Evolutionary conservation across 2,113 vertebrate species (phyloP).

Genomic region (Astur gentilis): DNA sequence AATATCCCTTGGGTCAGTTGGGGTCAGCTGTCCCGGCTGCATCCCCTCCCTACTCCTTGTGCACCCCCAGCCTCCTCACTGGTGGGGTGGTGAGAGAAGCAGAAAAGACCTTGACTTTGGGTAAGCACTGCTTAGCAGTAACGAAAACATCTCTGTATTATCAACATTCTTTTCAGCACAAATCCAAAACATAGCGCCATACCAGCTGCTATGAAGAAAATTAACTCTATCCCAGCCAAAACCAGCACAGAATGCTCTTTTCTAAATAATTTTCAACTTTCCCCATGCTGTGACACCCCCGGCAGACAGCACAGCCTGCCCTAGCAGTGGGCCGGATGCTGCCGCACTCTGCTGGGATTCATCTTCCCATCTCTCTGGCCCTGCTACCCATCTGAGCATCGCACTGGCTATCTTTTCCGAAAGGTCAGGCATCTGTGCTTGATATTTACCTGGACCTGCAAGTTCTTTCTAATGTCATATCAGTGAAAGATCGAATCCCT

Average conservation of each 20-base stretch:
- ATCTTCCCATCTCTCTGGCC: neutral
- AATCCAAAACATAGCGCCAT: too few relatives aligned
- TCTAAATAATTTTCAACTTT: neutral
- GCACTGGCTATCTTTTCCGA: neutral
- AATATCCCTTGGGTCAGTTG: too few relatives aligned
- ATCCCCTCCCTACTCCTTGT: too few relatives aligned
- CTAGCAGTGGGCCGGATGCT: rapidly evolving
- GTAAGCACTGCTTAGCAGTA: too few relatives aligned
- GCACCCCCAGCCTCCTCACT: too few relatives aligned
- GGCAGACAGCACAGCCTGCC: neutral
- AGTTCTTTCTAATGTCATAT: neutral
- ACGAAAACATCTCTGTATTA: too few relatives aligned
- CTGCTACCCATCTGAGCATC: neutral
- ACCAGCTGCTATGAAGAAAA: too few relatives aligned
- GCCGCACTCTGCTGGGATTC: rapidly evolving
- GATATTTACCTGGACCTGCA: neutral
- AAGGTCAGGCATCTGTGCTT: neutral
- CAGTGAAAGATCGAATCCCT: neutral
- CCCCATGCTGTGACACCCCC: rapidly evolving
- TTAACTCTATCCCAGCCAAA: too few relatives aligned
- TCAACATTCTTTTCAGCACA: too few relatives aligned
- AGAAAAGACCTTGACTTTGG: too few relatives aligned
- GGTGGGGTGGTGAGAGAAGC: too few relatives aligned
- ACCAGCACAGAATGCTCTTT: neutral
- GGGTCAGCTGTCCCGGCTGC: too few relatives aligned